phyloP scores from a whole-genome alignment of 1,140 invertebrate species.

The Gyrodactylus bullatarudis region DNA sequence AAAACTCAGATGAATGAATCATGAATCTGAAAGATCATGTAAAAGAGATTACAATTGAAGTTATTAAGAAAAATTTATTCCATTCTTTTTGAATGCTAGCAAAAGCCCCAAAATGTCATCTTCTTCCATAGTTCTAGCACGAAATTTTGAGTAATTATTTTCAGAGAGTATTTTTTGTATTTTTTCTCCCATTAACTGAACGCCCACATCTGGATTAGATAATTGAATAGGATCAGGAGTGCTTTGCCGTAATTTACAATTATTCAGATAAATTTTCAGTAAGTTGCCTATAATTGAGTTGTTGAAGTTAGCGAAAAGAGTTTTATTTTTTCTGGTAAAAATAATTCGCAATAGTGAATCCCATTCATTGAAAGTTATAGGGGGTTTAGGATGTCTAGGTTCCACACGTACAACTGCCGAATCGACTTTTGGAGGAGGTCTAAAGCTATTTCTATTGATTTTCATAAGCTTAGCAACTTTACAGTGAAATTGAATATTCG shows the following conservation, averaged over 20 bases:
- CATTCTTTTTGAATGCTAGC: conserved; percentile 48
- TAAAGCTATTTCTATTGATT: conserved; percentile 52
- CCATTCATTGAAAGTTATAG: conserved; percentile 85
- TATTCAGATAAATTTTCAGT: neutral
- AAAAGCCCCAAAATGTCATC: conserved; percentile 71
- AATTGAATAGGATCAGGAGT: neutral
- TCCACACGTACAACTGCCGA: conserved; percentile 90
- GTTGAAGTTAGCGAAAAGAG: conserved; percentile 37
- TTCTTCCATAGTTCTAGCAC: conserved; percentile 67
- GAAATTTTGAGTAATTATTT: conserved; percentile 31
- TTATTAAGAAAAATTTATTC: conserved; percentile 45
- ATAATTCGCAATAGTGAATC: conserved; percentile 71
- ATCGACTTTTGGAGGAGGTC: conserved; percentile 60
- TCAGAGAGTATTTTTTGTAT: conserved; percentile 36
- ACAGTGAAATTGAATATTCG: conserved; percentile 75
- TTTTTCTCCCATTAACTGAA: neutral
- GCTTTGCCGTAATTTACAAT: neutral
- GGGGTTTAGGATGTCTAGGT: conserved; percentile 68
- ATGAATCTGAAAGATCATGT: no score
- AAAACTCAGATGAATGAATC: no score
- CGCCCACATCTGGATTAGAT: neutral
- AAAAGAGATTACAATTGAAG: neutral
- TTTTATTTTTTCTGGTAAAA: conserved; percentile 81
- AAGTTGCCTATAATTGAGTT: conserved; percentile 2
- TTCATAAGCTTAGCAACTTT: conserved; percentile 87